Evolutionary conservation across 2,888 invertebrate genomes (phyloP).

Genomic region (Morinoia aosen): DNA sequence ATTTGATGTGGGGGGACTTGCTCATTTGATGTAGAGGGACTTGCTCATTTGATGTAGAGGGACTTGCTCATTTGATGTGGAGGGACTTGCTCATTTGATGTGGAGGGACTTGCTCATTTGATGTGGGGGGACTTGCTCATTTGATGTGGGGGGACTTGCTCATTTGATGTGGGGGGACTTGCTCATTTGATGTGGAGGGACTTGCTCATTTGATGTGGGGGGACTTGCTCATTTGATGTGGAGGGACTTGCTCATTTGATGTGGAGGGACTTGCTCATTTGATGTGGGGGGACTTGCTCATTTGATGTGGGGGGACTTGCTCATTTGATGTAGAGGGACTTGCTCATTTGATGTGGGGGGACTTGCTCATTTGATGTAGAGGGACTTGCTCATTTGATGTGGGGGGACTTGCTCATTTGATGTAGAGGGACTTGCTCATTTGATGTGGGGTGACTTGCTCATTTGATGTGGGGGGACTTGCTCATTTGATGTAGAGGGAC

Average conservation of each 20-base stretch:
- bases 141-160: constrained; percentile 44
- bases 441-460: constrained; percentile 78
- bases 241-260: too few relatives aligned
- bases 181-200: constrained; percentile 78
- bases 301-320: too few relatives aligned
- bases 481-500: too few relatives aligned
- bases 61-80: not conserved
- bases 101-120: too few relatives aligned
- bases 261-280: not conserved
- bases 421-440: too few relatives aligned
- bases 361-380: not conserved
- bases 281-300: not conserved
- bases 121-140: constrained; percentile 77
- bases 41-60: not conserved
- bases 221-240: too few relatives aligned
- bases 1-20: not conserved
- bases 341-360: not conserved
- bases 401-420: constrained; percentile 35
- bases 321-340: not conserved
- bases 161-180: too few relatives aligned
- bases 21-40: too few relatives aligned
- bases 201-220: not conserved
- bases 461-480: constrained; percentile 23
- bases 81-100: not conserved
- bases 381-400: too few relatives aligned